Evolutionary conservation across 2,113 vertebrate genomes (phyloP), one percentile per base, ranked within the genome.

Genomic region (Callopanchax toddi): DNA sequence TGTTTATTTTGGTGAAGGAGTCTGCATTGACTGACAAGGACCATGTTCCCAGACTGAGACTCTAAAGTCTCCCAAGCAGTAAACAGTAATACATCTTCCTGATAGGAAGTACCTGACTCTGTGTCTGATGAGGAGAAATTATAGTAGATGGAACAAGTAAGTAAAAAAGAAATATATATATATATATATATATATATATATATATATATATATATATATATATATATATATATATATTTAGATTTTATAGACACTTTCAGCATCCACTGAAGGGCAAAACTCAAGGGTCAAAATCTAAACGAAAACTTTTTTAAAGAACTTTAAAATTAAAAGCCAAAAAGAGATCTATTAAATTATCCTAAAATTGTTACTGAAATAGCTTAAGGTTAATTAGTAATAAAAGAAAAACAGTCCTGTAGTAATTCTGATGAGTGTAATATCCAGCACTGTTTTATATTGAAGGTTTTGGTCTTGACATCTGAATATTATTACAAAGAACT

Each of bases 1-100:
- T 90, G 90, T 89, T 89, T 90, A 80, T 88, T 90, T 91, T 87
- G 86, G 85, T 81, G 72, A 69, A 67, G 68, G 69, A 68, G 67
- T 73, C 74, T 17, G 25, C 42, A 22, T 71, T 78, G 81, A 76
- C 85, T 81, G 85, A 87, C 84, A 78, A 65, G 73, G 74, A 69
- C 76, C 68, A 11, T 78, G 78, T 75, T 68, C 71, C 71, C 71
- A 61, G 66, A 67, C 58, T 37, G 45, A 59, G 29, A 63, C 42
- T 39, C 25, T 44, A 26, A 68, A 55, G 60, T 69, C 66, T 87
- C 78, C 44, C 10, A 42, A 56, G 64, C n/a, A 29, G 69, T 61
- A 76, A 82, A 81, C 57, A 70, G 53, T 36, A 20, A 78, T 74
- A 56, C 4, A 17, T 77, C 68, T 51, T 75, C 68, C 40, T 67